These are phyloP conservation scores for Pandemis cinnamomeana DNA, from an alignment of 2,888 invertebrate species.

Conservation along the genomic window DNA sequence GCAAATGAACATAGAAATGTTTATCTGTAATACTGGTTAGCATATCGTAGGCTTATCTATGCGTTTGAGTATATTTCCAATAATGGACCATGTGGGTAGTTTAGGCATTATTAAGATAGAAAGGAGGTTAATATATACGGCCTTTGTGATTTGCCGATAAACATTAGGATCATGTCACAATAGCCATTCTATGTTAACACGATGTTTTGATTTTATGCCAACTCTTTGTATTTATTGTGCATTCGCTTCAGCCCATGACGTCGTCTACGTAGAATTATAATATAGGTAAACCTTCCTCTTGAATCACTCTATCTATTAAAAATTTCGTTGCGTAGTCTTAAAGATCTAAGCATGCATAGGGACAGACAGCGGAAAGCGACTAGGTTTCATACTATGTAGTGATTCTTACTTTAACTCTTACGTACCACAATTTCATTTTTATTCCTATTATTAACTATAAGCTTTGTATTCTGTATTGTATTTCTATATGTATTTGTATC, in stretches of 20 bases:
- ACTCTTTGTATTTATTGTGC: neutral
- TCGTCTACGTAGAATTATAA: no score
- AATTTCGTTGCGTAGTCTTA: no score
- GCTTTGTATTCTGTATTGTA: no score
- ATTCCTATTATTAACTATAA: no score
- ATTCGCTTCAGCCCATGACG: neutral
- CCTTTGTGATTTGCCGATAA: constrained; percentile 34
- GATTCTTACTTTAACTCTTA: no score
- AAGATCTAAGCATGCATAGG: no score
- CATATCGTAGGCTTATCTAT: neutral
- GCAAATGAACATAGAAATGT: neutral
- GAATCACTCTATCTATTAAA: no score
- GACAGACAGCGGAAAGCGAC: no score
- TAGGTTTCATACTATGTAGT: no score
- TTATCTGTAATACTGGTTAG: constrained; percentile 2
- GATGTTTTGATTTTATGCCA: neutral
- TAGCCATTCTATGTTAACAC: constrained; percentile 19
- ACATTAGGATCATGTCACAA: constrained; percentile 12
- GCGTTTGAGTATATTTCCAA: constrained; percentile 17
- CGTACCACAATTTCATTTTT: no score
- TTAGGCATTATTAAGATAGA: constrained; percentile 31
- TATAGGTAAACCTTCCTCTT: no score
- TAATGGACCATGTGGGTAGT: constrained; percentile 4
- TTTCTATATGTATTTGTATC: no score
- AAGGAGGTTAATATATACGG: constrained; percentile 41